Conservation (phyloP, 2,888 invertebrate species). For the Eristalis tenax region DNA sequence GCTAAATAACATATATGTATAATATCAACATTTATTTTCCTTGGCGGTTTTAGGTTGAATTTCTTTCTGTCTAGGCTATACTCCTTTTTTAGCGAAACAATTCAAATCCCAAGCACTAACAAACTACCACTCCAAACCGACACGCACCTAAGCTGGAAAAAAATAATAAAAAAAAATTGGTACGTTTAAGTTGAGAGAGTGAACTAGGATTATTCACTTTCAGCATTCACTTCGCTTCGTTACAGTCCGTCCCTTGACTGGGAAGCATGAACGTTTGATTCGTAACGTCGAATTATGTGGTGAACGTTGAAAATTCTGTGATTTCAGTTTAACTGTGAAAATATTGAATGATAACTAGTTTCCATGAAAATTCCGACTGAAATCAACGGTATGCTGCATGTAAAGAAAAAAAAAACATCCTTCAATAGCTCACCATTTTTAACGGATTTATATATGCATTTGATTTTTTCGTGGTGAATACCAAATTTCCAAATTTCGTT, state of each 20-base stretch:
- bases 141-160: background rate
- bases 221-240: background rate
- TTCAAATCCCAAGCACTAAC: background rate
- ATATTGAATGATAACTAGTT: no score
- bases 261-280: background rate
- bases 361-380: no score
- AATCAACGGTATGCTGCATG: no score
- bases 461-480: conserved; percentile 1
- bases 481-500: background rate
- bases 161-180: background rate
- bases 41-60: conserved; percentile 8
- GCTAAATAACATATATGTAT: conserved; percentile 54
- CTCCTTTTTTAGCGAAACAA: background rate
- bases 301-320: background rate
- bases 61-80: conserved; percentile 1
- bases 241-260: background rate
- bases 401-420: background rate
- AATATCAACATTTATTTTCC: conserved; percentile 12
- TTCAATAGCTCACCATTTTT: background rate
- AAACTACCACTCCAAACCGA: background rate
- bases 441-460: conserved; percentile 12
- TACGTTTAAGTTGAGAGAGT: background rate
- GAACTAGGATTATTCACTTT: background rate
- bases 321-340: background rate
- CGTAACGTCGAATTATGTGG: background rate